Conservation (phyloP, 2,113 vertebrate genomes). For the Coturnix japonica region DNA sequence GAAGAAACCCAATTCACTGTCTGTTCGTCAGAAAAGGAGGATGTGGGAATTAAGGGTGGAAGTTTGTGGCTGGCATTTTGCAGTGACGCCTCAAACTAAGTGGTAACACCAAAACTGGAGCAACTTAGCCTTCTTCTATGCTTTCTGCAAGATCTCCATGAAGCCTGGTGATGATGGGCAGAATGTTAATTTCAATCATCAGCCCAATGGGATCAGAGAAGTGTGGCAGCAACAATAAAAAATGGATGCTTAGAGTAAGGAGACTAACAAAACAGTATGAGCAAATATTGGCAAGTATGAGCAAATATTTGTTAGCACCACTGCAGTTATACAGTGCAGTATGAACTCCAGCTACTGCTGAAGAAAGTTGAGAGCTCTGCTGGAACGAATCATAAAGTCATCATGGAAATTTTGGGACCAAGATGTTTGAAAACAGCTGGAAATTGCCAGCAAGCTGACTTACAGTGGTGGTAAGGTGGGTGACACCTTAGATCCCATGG, state of each 20-base stretch:
- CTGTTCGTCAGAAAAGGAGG: background rate
- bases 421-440: background rate
- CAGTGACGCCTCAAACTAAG: background rate
- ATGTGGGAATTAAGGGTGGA: background rate
- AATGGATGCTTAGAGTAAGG: constrained; percentile 21
- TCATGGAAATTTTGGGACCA: background rate
- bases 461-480: background rate
- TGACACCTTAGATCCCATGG: background rate
- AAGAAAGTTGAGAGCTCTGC: constrained; percentile 1
- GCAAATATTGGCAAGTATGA: constrained; percentile 47
- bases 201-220: constrained; percentile 13
- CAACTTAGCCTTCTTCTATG: background rate
- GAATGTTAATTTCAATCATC: constrained; percentile 32
- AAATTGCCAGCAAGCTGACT: background rate
- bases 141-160: background rate
- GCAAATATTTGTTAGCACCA: constrained; percentile 46
- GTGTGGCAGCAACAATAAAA: background rate
- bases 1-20: background rate
- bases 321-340: background rate
- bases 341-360: background rate
- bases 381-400: background rate
- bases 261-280: constrained; percentile 10
- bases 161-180: background rate
- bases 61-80: background rate
- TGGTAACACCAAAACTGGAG: background rate